phyloP scores from a whole-genome alignment of 2,888 invertebrate genomes.

The Linyphia triangularis region DNA sequence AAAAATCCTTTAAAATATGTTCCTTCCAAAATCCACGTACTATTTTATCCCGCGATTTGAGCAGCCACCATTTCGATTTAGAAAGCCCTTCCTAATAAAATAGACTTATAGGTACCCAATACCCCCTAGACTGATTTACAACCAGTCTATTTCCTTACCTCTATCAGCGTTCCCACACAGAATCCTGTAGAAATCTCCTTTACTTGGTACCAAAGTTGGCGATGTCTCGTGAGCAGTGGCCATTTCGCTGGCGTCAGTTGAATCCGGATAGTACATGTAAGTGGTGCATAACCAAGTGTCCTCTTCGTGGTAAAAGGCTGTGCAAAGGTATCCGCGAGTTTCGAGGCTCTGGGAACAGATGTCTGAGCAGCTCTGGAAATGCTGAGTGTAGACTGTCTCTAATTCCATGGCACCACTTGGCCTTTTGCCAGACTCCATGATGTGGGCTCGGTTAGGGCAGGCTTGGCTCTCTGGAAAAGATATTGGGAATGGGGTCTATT shows the following conservation, averaged over 20 bases:
- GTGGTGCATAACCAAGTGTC: constrained; percentile 67
- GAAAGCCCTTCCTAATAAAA: no score
- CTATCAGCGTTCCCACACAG: constrained; percentile 76
- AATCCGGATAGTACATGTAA: constrained; percentile 70
- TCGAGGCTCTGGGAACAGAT: constrained; percentile 75
- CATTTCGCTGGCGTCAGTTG: constrained; percentile 50
- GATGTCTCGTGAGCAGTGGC: constrained; percentile 1
- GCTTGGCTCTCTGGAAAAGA: constrained; percentile 60
- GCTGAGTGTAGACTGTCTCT: constrained; percentile 74
- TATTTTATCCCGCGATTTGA: no score
- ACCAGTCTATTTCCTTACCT: constrained; percentile 65
- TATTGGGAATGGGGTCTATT: no score
- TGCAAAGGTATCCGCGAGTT: constrained; percentile 76
- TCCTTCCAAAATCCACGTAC: no score
- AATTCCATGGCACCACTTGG: constrained; percentile 75
- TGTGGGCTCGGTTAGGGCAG: constrained; percentile 76
- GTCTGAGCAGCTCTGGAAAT: constrained; percentile 76
- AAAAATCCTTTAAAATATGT: no score
- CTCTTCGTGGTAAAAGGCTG: constrained; percentile 80
- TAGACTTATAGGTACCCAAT: no score
- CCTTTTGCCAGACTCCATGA: constrained; percentile 76
- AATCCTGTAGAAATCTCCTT: constrained; percentile 77
- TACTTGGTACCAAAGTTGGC: constrained; percentile 69
- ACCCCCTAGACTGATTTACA: no score
- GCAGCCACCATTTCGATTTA: no score